These are phyloP conservation scores for Trichogramma evanescens DNA, from an alignment of 2,888 invertebrate genomes.

Conservation along the genomic window DNA sequence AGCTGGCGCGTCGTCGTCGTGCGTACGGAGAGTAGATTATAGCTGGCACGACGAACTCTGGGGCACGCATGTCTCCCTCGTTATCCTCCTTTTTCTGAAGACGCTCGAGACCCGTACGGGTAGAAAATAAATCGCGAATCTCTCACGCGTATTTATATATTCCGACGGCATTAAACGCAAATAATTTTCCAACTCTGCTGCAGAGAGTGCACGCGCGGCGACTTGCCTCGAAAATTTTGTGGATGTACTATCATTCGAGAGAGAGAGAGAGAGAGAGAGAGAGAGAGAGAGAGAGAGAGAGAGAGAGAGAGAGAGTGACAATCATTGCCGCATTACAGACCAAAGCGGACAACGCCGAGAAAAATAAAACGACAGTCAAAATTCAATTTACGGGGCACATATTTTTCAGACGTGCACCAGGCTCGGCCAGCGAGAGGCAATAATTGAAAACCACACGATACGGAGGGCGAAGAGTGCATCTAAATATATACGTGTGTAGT, in stretches of 20 bases:
- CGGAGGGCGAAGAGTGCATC: no score
- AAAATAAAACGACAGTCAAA: no score
- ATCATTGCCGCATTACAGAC: not conserved
- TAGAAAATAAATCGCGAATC: conserved; percentile 16
- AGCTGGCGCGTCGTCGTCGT: not conserved
- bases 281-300: not conserved
- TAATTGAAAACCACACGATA: no score
- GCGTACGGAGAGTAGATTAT: not conserved
- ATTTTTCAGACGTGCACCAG: no score
- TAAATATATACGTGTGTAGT: no score
- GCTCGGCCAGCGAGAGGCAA: no score
- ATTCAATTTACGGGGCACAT: no score
- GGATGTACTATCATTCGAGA: not conserved
- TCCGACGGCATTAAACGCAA: not conserved
- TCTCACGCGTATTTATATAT: no score
- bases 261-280: conserved; percentile 1
- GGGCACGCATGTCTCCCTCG: conserved; percentile 6
- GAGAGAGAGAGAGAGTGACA: not conserved
- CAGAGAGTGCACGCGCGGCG: conserved; percentile 9
- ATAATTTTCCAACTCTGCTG: conserved; percentile 1
- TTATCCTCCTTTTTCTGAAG: conserved; percentile 4
- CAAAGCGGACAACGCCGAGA: no score
- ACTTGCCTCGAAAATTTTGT: not conserved
- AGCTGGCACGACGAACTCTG: not conserved
- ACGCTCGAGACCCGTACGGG: conserved; percentile 3